These are phyloP conservation scores for Antheraea assamensis DNA, from an alignment of 2,888 invertebrate genomes.

Conservation along the genomic window DNA sequence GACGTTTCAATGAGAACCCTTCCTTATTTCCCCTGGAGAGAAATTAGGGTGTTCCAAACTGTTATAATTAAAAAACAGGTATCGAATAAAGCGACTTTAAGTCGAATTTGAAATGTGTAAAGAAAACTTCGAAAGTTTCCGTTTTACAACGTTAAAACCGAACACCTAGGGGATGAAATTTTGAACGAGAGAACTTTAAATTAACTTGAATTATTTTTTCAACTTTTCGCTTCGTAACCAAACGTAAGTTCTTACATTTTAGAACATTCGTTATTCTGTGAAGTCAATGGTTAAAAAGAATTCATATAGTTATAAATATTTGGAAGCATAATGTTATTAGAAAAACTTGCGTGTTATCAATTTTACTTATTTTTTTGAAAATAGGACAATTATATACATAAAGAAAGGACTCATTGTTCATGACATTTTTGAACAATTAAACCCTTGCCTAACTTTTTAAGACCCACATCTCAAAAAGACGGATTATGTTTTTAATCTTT, in stretches of 20 bases:
- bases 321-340: no score
- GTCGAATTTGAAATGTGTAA: slow-evolving; percentile 35
- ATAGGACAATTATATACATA: no score
- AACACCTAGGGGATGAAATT: slow-evolving; percentile 16
- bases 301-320: neutral
- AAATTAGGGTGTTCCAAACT: slow-evolving; percentile 61
- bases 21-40: slow-evolving; percentile 70
- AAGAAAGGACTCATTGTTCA: no score
- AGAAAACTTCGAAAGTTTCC: slow-evolving; percentile 25
- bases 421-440: no score
- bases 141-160: slow-evolving; percentile 12
- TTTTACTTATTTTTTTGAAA: no score
- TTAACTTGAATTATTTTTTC: slow-evolving; percentile 7
- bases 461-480: no score
- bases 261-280: neutral
- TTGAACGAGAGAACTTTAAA: slow-evolving; percentile 5
- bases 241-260: neutral
- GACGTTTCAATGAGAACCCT: slow-evolving; percentile 78
- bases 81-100: slow-evolving; percentile 50
- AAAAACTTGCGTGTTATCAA: no score
- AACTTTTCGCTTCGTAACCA: neutral
- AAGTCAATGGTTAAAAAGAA: neutral
- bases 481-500: no score
- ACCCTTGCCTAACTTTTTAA: no score
- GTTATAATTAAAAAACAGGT: slow-evolving; percentile 69